Conservation (phyloP, 2,888 invertebrate genomes). For the Amiota minor region DNA sequence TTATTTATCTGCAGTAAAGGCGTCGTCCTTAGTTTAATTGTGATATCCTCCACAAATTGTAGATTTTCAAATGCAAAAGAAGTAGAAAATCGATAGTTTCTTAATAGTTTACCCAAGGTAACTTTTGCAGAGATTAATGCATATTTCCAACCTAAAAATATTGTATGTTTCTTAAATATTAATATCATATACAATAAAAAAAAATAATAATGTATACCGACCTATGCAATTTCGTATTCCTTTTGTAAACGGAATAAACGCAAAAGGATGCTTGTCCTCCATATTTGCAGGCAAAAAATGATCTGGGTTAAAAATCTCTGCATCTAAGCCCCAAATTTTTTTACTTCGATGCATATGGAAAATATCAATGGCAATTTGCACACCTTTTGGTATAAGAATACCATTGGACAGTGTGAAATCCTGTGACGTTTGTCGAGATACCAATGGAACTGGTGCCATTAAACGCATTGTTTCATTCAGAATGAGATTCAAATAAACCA, state of each 20-base stretch:
- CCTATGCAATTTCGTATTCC: conserved; percentile 71
- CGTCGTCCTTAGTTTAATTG: conserved; percentile 62
- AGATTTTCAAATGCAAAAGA: conserved; percentile 64
- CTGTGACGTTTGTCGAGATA: conserved; percentile 60
- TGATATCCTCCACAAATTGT: conserved; percentile 68
- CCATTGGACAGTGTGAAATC: conserved; percentile 63
- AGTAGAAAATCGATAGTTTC: conserved; percentile 66
- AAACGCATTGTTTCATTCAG: conserved; percentile 70
- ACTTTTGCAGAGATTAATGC: conserved; percentile 67
- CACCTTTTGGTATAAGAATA: conserved; percentile 63
- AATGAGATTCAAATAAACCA: conserved; percentile 69
- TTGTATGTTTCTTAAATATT: not conserved
- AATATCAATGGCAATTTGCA: conserved; percentile 68
- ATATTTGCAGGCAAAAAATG: conserved; percentile 69
- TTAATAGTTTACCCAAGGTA: conserved; percentile 63
- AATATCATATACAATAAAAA: not conserved
- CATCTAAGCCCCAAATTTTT: conserved; percentile 70
- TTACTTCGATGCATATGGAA: conserved; percentile 69
- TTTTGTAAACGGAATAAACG: conserved; percentile 71
- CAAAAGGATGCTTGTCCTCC: conserved; percentile 67
- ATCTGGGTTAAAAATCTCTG: conserved; percentile 70
- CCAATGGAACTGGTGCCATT: conserved; percentile 67
- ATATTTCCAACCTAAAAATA: conserved; percentile 64
- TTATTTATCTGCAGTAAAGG: conserved; percentile 58
- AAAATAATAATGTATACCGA: conserved; percentile 28